Evolutionary conservation across 2,797 vertebrate species (phyloP).

Genomic region (Leptatherina wallacei): DNA sequence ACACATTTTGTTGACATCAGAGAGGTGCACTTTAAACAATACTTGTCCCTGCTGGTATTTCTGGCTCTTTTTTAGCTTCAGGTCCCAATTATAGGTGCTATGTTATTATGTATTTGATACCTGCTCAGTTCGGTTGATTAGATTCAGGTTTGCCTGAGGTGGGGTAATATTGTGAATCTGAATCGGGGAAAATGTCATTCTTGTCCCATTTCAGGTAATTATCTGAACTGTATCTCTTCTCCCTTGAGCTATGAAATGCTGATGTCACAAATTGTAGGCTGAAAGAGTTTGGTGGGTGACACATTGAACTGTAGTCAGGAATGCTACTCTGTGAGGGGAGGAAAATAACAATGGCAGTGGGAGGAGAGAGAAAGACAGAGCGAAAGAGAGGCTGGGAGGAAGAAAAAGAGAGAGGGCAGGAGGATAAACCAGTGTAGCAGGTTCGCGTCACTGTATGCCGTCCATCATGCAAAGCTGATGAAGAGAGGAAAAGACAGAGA

Average conservation of each 20-base stretch:
- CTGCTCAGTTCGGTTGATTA: slow-evolving; percentile 40
- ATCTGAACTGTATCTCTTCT: slow-evolving; percentile 29
- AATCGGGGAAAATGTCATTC: slow-evolving; percentile 24
- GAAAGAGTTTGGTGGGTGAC: slow-evolving; percentile 47
- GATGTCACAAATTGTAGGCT: slow-evolving; percentile 35
- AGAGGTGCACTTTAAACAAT: slow-evolving; percentile 37
- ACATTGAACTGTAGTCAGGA: slow-evolving; percentile 66
- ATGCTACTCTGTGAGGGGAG: slow-evolving; percentile 75
- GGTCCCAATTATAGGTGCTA: slow-evolving; percentile 53
- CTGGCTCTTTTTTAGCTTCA: slow-evolving; percentile 40
- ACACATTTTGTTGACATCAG: slow-evolving; percentile 30
- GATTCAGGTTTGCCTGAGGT: slow-evolving; percentile 48
- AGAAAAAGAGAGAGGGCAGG: slow-evolving; percentile 59
- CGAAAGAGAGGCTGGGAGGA: slow-evolving; percentile 31
- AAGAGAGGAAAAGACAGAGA: slow-evolving; percentile 47
- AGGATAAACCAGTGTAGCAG: slow-evolving; percentile 82
- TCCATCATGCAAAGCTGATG: slow-evolving; percentile 79
- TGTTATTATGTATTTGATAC: slow-evolving; percentile 66
- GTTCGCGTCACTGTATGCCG: slow-evolving; percentile 79
- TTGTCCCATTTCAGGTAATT: slow-evolving; percentile 39
- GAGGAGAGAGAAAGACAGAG: slow-evolving; percentile 66
- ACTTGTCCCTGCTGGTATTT: slow-evolving; percentile 43
- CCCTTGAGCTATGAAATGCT: slow-evolving; percentile 50
- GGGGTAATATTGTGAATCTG: slow-evolving; percentile 22
- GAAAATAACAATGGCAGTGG: slow-evolving; percentile 72